These are phyloP conservation scores for Acropora yongei DNA, from an alignment of 64 coral and sea anemone species.

Conservation along the genomic window DNA sequence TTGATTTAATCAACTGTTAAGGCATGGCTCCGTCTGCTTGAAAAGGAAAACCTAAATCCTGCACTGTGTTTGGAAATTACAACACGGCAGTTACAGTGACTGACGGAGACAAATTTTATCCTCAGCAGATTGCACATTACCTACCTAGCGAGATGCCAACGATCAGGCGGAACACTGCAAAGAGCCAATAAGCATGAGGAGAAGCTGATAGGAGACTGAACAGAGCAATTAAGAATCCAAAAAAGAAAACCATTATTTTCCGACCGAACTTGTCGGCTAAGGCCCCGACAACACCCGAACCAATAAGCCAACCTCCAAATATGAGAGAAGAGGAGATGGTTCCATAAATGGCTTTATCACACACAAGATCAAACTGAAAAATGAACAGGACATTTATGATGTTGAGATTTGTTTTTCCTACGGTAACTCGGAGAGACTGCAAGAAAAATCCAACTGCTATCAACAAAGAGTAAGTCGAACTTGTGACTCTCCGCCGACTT, in stretches of 20 bases:
- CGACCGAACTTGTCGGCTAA: slow-evolving; percentile 60
- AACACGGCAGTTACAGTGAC: no score
- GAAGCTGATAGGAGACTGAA: slow-evolving; percentile 42
- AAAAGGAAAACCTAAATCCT: no score
- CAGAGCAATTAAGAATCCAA: slow-evolving; percentile 7
- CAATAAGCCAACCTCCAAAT: slow-evolving; percentile 38
- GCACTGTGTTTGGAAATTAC: no score
- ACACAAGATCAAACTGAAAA: slow-evolving; percentile 62
- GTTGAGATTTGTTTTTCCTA: no score
- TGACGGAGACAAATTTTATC: no score
- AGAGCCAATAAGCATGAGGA: slow-evolving; percentile 50
- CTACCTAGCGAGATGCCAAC: slow-evolving; percentile 54
- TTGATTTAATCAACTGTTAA: no score
- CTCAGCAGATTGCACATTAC: neutral
- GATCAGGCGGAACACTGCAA: slow-evolving; percentile 44
- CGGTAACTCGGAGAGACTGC: no score
- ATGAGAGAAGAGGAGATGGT: slow-evolving; percentile 39
- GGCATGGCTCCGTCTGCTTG: no score
- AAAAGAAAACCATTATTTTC: slow-evolving; percentile 36
- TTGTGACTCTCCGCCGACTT: no score
- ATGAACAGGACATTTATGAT: neutral
- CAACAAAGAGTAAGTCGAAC: no score
- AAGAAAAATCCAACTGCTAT: no score
- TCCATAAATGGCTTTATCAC: slow-evolving; percentile 9
- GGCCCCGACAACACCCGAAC: neutral